Evolutionary conservation across 2,888 invertebrate genomes (phyloP).

Genomic region (Biston betularia): DNA sequence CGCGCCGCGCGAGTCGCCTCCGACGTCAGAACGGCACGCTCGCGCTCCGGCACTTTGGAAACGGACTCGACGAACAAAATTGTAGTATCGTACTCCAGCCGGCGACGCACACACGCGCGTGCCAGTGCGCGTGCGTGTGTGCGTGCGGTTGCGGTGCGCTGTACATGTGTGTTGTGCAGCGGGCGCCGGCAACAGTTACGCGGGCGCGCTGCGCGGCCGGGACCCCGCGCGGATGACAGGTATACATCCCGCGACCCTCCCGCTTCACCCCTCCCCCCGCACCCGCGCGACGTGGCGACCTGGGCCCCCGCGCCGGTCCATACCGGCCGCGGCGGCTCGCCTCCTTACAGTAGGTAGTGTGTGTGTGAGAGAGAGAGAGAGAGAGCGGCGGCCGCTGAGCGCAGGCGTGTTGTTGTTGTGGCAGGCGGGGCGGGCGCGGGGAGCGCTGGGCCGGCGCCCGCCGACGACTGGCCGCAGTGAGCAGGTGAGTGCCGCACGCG

Average conservation of each 20-base stretch:
- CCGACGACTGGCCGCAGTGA: conserved; percentile 25
- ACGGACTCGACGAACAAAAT: background rate
- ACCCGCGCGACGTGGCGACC: conserved; percentile 31
- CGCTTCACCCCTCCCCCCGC: conserved; percentile 20
- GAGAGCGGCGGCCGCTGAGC: conserved; percentile 22
- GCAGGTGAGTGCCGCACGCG: conserved; percentile 19
- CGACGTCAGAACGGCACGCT: background rate
- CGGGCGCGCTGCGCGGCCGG: conserved; percentile 95
- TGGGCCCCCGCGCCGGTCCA: conserved; percentile 41
- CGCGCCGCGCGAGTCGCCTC: conserved; percentile 30
- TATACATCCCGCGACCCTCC: conserved; percentile 80
- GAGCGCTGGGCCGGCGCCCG: conserved; percentile 16
- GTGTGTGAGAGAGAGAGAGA: background rate
- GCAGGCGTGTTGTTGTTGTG: conserved; percentile 37
- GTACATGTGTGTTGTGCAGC: conserved; percentile 56
- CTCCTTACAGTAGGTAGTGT: conserved; percentile 7
- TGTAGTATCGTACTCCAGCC: background rate
- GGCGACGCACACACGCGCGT: background rate
- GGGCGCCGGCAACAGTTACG: conserved; percentile 89
- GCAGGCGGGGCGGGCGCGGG: conserved; percentile 40
- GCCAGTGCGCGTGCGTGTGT: conserved; percentile 62
- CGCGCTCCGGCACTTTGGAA: conserved; percentile 7
- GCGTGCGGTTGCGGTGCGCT: conserved; percentile 91
- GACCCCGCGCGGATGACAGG: conserved; percentile 94
- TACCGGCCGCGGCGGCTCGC: conserved; percentile 39